Evolutionary conservation across 2,888 invertebrate genomes (phyloP), one percentile per base, ranked within the genome.

Genomic region (Ophion costatus): DNA sequence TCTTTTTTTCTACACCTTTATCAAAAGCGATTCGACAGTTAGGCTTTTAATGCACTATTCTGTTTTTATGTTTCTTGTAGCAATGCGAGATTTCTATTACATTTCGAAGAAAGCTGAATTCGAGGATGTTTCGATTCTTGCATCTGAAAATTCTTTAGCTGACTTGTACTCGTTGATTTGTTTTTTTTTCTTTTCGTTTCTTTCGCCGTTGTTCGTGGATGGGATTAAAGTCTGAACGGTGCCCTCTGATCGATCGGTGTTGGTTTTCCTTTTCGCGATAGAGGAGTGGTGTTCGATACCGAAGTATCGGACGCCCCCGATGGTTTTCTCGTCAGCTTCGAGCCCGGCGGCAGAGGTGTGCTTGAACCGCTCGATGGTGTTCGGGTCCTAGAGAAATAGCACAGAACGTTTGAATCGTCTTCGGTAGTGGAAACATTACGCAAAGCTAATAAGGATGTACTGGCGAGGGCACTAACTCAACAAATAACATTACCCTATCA

Each of bases 301-400:
- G 95, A 95, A 22, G 95, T 95, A 88, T 96, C 97, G 6, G 96
- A 96, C 22, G 96, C 96, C 85, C 96, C 96, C 0, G 96, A 96
- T 6, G 96, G 95, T 91, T 96, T 96, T 75, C 96, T 94, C 86
- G 96, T 92, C 85, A 97, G 93, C 89, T 96, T 95, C 69, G 96
- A 95, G 42, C 95, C 95, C 45, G 96, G 94, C 24, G 96, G 95
- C 83, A 96, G 95, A 66, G 97, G 96, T 14, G 96, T 96, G 86
- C 96, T 96, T 85, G 97, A 96, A 82, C 97, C 97, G 79, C 93
- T 93, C 63, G 97, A 97, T 77, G 97, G 96, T 88, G 97, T 97
- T 92, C 96, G 95, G 93, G 96, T 96, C 94, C 97, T 97, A 80
- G 20, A 56, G 10, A 24, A 24, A 17, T 22, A 10, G 24, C n/a